These are phyloP conservation scores for Pararge aegeria DNA, from an alignment of 1,140 invertebrate genomes.

Conservation along the genomic window DNA sequence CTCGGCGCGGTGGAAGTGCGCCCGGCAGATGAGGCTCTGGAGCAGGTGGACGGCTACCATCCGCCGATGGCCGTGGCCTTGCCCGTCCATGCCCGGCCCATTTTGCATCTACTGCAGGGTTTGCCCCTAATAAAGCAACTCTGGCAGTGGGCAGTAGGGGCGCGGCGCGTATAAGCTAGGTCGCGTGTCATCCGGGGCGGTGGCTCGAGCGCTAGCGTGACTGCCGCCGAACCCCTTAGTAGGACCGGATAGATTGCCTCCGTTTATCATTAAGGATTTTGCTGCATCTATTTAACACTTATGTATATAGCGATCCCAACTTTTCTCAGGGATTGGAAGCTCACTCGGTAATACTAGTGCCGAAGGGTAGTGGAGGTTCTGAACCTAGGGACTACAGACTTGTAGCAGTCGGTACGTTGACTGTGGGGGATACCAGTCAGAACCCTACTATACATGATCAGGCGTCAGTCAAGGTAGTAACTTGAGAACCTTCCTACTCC, in stretches of 20 bases:
- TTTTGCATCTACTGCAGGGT: no score
- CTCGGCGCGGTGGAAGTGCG: no score
- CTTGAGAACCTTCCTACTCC: constrained; percentile 31
- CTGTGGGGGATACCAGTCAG: constrained; percentile 15
- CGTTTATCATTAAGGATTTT: constrained; percentile 39
- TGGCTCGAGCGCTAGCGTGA: background rate
- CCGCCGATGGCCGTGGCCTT: no score
- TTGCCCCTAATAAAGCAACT: no score
- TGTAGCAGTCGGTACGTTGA: constrained; percentile 25
- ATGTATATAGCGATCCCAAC: background rate
- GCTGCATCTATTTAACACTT: constrained; percentile 29
- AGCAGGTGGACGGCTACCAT: no score
- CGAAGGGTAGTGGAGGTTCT: constrained; percentile 19
- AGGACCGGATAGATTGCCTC: constrained; percentile 35
- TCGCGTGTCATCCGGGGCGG: background rate
- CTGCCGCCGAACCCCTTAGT: constrained; percentile 9
- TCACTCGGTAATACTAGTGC: constrained; percentile 27
- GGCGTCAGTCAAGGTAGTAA: constrained; percentile 36
- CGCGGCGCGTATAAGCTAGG: background rate
- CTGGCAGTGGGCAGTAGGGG: constrained; percentile 9
- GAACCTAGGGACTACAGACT: constrained; percentile 19
- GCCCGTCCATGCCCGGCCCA: no score
- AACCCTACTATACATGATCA: constrained; percentile 30
- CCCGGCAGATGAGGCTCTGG: no score
- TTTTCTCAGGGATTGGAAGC: constrained; percentile 30